These are phyloP conservation scores for Pagrus major DNA, from an alignment of 2,113 vertebrate genomes.

Conservation along the genomic window DNA sequence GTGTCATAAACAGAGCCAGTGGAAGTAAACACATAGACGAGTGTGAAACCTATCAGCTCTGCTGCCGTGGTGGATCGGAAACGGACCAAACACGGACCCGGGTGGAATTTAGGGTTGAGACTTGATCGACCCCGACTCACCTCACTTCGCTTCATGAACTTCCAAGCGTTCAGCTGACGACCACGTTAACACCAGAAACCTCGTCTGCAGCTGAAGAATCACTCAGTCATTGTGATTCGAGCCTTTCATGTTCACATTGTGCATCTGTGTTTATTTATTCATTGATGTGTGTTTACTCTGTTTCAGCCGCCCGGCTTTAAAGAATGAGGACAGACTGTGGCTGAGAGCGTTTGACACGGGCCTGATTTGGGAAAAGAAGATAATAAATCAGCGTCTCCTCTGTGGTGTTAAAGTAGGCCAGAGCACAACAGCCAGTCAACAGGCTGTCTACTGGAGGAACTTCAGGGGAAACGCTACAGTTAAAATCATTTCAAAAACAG, in stretches of 20 bases:
- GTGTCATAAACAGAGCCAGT: too few species aligned
- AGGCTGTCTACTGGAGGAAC: conserved; percentile 20
- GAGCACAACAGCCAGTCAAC: conserved; percentile 19
- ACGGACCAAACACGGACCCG: too few species aligned
- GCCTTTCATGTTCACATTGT: conserved; percentile 16
- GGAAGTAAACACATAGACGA: too few species aligned
- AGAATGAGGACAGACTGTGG: conserved; percentile 23
- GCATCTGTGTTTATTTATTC: conserved; percentile 20
- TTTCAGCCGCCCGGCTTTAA: conserved; percentile 4
- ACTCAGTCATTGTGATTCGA: not conserved
- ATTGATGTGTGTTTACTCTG: conserved; percentile 26
- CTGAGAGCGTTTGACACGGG: conserved; percentile 13
- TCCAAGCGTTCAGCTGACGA: too few species aligned
- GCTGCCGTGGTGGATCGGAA: too few species aligned
- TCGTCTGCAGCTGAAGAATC: not conserved
- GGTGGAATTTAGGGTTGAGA: too few species aligned
- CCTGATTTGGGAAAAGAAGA: conserved; percentile 14
- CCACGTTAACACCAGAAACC: conserved; percentile 3
- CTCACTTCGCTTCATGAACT: too few species aligned
- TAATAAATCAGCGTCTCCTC: conserved; percentile 29
- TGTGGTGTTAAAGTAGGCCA: conserved; percentile 40
- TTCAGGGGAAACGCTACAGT: not conserved
- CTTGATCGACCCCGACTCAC: too few species aligned
- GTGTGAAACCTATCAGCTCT: too few species aligned
- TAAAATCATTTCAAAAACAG: not conserved